phyloP scores from a whole-genome alignment of 2,113 vertebrate species.

The Mustela lutreola region DNA sequence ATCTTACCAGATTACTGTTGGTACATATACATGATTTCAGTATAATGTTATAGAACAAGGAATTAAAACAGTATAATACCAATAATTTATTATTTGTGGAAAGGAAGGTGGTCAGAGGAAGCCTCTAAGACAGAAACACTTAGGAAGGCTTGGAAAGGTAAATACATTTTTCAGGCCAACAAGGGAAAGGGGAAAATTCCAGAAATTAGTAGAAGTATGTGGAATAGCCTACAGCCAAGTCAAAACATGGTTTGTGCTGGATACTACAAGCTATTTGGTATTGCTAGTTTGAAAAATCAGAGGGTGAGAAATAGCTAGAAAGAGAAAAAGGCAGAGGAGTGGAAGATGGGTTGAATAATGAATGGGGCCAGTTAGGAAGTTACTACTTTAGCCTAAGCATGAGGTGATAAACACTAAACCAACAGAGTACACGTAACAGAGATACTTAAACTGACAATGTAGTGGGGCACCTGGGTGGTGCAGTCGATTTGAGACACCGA shows the following conservation, averaged over 20 bases:
- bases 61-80: background rate
- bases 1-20: background rate
- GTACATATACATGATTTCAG: slow-evolving; percentile 6
- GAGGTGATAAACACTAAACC: slow-evolving; percentile 29
- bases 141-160: background rate
- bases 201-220: background rate
- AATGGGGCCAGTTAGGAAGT: background rate
- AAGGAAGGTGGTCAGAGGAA: slow-evolving; percentile 17
- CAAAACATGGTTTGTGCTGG: background rate
- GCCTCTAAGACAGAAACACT: background rate
- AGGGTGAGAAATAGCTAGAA: slow-evolving; percentile 3
- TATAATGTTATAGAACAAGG: slow-evolving; percentile 14
- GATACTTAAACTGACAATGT: slow-evolving; percentile 28
- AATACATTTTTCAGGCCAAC: background rate
- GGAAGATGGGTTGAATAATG: background rate
- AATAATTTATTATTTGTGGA: slow-evolving; percentile 16
- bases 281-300: background rate
- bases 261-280: background rate
- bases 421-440: background rate
- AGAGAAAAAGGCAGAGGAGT: background rate
- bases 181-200: background rate
- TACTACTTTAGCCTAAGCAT: background rate
- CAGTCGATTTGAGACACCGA: background rate
- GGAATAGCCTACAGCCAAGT: background rate
- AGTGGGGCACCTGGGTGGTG: background rate